These are phyloP conservation scores for Urophycis tenuis DNA, from an alignment of 2,797 vertebrate genomes.

Conservation along the genomic window DNA sequence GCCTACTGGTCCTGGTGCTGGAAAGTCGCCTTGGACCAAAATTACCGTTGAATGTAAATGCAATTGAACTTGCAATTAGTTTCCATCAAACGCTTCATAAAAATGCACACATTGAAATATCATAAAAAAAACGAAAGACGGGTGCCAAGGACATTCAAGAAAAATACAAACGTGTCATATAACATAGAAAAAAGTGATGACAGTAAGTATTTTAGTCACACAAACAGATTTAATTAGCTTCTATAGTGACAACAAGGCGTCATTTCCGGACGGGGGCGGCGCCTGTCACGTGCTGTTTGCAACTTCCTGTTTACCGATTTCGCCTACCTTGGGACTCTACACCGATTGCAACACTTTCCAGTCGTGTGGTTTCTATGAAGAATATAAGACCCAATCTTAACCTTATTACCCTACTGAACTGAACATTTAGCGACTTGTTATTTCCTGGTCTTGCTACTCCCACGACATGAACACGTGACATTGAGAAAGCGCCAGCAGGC, in stretches of 20 bases:
- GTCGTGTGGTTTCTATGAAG: not conserved
- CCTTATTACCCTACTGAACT: not conserved
- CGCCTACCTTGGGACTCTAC: slow-evolving; percentile 27
- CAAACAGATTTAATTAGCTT: no score
- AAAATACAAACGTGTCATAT: not conserved
- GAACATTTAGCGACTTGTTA: not conserved
- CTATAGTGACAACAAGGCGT: slow-evolving; percentile 14
- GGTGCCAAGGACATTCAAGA: no score
- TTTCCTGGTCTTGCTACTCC: not conserved
- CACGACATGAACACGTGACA: slow-evolving; percentile 49
- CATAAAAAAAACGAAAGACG: no score
- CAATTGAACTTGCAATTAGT: no score
- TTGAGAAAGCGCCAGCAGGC: slow-evolving; percentile 56
- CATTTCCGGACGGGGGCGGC: slow-evolving; percentile 33
- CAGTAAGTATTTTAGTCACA: not conserved
- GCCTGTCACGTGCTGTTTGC: slow-evolving; percentile 55
- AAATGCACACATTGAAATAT: no score
- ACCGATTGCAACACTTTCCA: slow-evolving; percentile 41
- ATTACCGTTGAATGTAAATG: no score
- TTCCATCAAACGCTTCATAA: no score
- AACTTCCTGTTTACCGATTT: slow-evolving; percentile 74
- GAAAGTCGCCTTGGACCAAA: no score
- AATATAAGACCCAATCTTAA: not conserved
- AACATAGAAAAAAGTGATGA: not conserved
- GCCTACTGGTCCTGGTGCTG: no score